These are phyloP conservation scores for Junco hyemalis DNA, from an alignment of 2,113 vertebrate species.

Conservation along the genomic window DNA sequence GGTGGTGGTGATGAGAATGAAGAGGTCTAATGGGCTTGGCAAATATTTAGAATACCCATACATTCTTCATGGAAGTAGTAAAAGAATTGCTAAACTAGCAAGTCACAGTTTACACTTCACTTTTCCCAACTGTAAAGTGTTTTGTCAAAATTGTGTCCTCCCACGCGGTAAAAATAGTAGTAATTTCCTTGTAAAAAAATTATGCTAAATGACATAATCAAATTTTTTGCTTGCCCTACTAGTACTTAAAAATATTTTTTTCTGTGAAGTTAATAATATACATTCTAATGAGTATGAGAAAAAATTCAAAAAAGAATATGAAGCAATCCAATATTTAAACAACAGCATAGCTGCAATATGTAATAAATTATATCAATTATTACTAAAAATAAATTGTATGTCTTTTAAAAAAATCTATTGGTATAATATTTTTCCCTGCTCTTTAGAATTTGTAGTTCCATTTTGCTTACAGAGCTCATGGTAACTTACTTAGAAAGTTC, in stretches of 20 bases:
- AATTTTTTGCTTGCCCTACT: background rate
- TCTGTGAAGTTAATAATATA: background rate
- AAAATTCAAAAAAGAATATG: background rate
- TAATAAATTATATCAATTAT: background rate
- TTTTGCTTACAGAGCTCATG: background rate
- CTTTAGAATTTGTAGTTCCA: background rate
- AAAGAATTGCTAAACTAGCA: background rate
- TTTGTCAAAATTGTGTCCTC: background rate
- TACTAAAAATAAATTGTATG: background rate
- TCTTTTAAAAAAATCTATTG: background rate
- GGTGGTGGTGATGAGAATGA: background rate
- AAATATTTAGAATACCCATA: background rate
- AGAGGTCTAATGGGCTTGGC: slow-evolving; percentile 4
- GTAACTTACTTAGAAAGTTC: background rate
- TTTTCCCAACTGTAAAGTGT: background rate
- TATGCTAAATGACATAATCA: background rate
- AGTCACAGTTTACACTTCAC: background rate
- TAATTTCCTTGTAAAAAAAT: background rate
- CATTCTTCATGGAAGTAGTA: background rate
- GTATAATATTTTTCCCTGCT: background rate
- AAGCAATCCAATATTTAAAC: background rate
- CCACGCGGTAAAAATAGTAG: background rate
- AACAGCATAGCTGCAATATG: accelerated
- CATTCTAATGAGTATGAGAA: background rate
- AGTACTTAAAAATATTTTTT: background rate